Evolutionary conservation across 2,797 vertebrate species (phyloP).

Genomic region (Gambusia yucatana): DNA sequence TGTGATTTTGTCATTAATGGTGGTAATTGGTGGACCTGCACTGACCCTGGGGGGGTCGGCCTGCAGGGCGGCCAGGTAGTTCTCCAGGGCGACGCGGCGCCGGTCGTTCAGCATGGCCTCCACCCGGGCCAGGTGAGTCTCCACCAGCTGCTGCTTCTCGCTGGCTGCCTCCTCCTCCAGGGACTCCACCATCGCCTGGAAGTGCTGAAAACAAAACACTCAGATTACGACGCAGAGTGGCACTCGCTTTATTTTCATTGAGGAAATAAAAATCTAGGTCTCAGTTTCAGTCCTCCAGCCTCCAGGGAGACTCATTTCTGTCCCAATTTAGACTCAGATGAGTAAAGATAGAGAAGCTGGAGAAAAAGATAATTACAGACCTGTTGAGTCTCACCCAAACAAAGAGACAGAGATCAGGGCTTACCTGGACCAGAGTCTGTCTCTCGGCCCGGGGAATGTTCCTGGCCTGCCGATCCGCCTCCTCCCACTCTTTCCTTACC

Average conservation of each 20-base stretch:
- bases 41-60: constrained; percentile 90
- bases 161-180: constrained; percentile 97
- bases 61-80: constrained; percentile 94
- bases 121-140: constrained; percentile 95
- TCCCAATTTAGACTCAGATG: constrained; percentile 57
- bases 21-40: too few relatives aligned
- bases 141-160: constrained; percentile 97
- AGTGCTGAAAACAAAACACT: constrained; percentile 82
- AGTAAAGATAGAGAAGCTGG: constrained; percentile 66
- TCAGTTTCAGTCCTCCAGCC: constrained; percentile 42
- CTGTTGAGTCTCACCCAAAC: constrained; percentile 44
- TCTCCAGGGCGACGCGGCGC: constrained; percentile 94
- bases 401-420: constrained; percentile 49
- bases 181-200: constrained; percentile 96
- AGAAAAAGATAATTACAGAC: constrained; percentile 54
- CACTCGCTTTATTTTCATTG: constrained; percentile 12
- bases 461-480: constrained; percentile 93
- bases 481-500: constrained; percentile 99
- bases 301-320: constrained; percentile 63
- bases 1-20: too few relatives aligned
- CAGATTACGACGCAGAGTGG: constrained; percentile 3
- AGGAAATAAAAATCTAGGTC: constrained; percentile 8
- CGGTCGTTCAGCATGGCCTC: constrained; percentile 97
- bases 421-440: constrained; percentile 95
- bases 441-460: constrained; percentile 96